A percentile compares a stretch with the other conserved stretches of the same genome.
phyloP scores from a whole-genome alignment of 1,140 invertebrate genomes.

The Nasonia longicornis region DNA sequence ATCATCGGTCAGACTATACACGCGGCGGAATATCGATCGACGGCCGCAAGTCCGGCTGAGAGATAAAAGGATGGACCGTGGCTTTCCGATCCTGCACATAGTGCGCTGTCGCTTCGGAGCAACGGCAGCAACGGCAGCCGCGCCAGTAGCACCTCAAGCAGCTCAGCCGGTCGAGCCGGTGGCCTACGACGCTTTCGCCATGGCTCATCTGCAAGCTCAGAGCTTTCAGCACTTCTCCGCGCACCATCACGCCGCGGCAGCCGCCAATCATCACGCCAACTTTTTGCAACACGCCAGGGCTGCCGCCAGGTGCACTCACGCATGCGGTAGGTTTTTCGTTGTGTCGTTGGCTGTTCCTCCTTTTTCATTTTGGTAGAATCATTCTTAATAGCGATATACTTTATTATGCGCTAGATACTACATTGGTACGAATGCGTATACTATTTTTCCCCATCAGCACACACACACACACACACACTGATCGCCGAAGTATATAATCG shows the following conservation, averaged over 20 bases:
- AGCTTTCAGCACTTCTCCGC: constrained; percentile 5
- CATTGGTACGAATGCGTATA: no score
- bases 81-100: constrained; percentile 66
- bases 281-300: constrained; percentile 25
- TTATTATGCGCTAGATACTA: no score
- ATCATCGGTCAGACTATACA: background rate
- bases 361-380: no score
- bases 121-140: background rate
- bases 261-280: background rate
- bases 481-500: no score
- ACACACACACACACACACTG: no score
- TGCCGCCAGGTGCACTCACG: constrained; percentile 19
- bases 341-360: no score
- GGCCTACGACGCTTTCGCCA: constrained; percentile 19
- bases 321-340: constrained; percentile 28
- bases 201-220: constrained; percentile 25
- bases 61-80: constrained; percentile 59
- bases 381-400: no score
- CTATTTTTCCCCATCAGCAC: no score
- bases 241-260: constrained; percentile 1
- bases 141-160: constrained; percentile 45
- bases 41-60: constrained; percentile 6
- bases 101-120: constrained; percentile 61
- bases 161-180: background rate
- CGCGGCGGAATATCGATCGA: constrained; percentile 15